Evolutionary conservation across 2,888 invertebrate species (phyloP).

Genomic region (Plebejus melissa): DNA sequence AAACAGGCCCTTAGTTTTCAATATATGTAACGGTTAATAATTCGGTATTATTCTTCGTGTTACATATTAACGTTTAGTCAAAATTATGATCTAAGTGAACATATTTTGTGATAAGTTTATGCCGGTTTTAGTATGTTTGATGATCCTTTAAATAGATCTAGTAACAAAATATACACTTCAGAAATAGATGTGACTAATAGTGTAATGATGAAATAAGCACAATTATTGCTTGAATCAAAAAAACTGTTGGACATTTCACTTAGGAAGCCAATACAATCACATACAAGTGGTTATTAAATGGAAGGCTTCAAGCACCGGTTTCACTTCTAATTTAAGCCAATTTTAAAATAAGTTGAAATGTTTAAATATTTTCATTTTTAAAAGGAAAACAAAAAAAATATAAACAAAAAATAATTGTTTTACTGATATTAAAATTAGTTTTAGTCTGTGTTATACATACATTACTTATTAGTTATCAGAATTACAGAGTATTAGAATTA

Average conservation of each 20-base stretch:
- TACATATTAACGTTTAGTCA: slow-evolving; percentile 40
- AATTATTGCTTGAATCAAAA: neutral
- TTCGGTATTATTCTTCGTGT: slow-evolving; percentile 26
- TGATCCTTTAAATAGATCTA: neutral
- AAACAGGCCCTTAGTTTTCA: neutral
- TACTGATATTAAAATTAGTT: neutral
- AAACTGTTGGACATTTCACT: neutral
- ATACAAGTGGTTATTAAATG: neutral
- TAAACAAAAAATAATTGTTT: neutral
- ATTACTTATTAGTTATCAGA: neutral
- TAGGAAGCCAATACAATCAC: neutral
- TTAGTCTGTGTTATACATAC: neutral
- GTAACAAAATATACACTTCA: neutral
- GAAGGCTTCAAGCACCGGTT: slow-evolving; percentile 15
- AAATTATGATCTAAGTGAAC: slow-evolving; percentile 59
- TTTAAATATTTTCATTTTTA: neutral
- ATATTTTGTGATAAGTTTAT: slow-evolving; percentile 30
- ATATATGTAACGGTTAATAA: slow-evolving; percentile 21
- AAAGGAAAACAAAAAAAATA: neutral
- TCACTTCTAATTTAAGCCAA: neutral
- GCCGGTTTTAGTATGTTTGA: neutral
- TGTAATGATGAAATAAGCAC: neutral
- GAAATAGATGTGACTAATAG: neutral
- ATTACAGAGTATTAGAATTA: neutral
- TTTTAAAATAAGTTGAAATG: neutral